These are phyloP conservation scores for Camponotus floridanus DNA, from an alignment of 1,140 invertebrate genomes.

Conservation along the genomic window DNA sequence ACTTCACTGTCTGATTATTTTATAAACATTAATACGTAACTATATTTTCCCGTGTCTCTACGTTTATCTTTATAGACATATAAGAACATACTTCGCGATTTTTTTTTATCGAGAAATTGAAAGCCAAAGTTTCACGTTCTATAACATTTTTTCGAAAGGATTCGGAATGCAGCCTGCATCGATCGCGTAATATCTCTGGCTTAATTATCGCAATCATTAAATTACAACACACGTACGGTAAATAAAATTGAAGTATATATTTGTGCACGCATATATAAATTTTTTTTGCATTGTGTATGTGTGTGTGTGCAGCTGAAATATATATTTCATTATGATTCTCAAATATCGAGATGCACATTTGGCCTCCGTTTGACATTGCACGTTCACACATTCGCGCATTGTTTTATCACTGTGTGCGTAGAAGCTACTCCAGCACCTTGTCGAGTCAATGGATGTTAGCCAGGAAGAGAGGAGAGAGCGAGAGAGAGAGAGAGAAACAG, in stretches of 20 bases:
- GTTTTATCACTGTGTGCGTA: slow-evolving; percentile 10
- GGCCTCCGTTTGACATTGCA: slow-evolving; percentile 40
- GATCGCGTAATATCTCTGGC: background rate
- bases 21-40: slow-evolving; percentile 30
- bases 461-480: slow-evolving; percentile 19
- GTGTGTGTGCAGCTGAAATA: background rate
- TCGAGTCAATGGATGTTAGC: slow-evolving; percentile 25
- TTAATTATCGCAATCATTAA: background rate
- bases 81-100: slow-evolving; percentile 1
- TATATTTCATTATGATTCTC: slow-evolving; percentile 21
- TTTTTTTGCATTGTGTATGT: background rate
- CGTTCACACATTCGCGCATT: slow-evolving; percentile 65
- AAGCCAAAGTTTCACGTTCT: background rate
- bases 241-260: background rate
- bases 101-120: background rate
- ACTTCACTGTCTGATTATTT: background rate
- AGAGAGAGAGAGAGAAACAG: slow-evolving; percentile 34
- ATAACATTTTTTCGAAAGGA: background rate
- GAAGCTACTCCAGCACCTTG: slow-evolving; percentile 55
- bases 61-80: slow-evolving; percentile 13
- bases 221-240: background rate
- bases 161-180: background rate
- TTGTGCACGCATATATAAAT: background rate
- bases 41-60: background rate
- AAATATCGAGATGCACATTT: slow-evolving; percentile 10